Evolutionary conservation across 1,140 invertebrate species (phyloP), one percentile per base, ranked within the genome.

Genomic region (Bombus polaris): DNA sequence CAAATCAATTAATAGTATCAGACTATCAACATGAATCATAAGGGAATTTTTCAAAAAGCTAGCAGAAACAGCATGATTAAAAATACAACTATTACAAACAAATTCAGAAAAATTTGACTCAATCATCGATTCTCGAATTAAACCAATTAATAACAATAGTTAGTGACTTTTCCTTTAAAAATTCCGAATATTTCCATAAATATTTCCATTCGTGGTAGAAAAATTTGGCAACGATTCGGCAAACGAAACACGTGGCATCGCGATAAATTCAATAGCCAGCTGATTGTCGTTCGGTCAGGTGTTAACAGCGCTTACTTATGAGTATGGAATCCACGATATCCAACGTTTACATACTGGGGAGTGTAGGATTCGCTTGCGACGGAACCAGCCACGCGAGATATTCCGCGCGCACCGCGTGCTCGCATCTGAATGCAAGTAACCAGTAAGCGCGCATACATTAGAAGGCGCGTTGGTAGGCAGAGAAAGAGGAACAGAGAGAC

Each of bases 291-390:
- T 25, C 82, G 66, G 66, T 71, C 82, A 84, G 82, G 82, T 79
- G 82, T 85, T 81, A 85, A 81, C 83, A 81, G n/a, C 70, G 77
- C 25, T 81, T 85, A 81, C 77, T 85, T 85, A 85, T 81, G 77
- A 74, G 37, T 35, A 57, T 80, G 70, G 83, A 73, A 85, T 85
- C 59, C 66, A 9, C 77, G 77, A 85, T 85, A 85, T 80, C 68
- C 70, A 53, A 22, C 77, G 77, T 85, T 85, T 81, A 66, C 78
- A 81, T 42, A 62, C n/a, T 3, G n/a, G 13, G 81, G n/a, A 85
- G 83, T 81, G 83, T 80, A 85, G 83, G 83, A 81, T 85, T 68
- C 77, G 70, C 70, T 57, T 42, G 53, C 57, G 70, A 66, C 59
- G 59, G 4, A 57, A 42, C 70, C 57, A 39, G 83, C 77, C 70